Percentiles rank a stretch among this genome's conserved stretches.
Evolutionary conservation across 35 echinoderm and acorn worm species (phyloP).

Genomic region (Anneissia japonica): DNA sequence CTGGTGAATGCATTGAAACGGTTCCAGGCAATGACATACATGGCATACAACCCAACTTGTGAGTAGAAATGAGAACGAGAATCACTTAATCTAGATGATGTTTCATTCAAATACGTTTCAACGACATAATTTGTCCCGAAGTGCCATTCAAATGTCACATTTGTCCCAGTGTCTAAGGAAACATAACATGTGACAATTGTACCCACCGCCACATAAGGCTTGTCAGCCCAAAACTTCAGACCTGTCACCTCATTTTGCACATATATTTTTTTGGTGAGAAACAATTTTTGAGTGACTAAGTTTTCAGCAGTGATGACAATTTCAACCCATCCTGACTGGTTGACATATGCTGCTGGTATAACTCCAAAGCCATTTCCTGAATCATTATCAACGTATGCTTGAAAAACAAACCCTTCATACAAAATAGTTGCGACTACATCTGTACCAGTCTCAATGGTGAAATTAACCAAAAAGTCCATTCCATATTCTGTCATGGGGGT

Average conservation of each 20-base stretch:
- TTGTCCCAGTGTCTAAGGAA: slow-evolving; percentile 43
- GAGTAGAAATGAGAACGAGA: slow-evolving; percentile 51
- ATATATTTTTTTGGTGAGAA: slow-evolving; percentile 35
- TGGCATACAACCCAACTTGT: slow-evolving; percentile 56
- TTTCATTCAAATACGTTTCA: slow-evolving; percentile 17
- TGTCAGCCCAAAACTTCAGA: slow-evolving; percentile 49
- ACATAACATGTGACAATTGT: slow-evolving; percentile 41
- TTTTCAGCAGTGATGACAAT: slow-evolving; percentile 40
- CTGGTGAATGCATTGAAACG: slow-evolving; percentile 14
- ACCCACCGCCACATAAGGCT: slow-evolving; percentile 44
- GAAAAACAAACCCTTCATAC: slow-evolving; percentile 14
- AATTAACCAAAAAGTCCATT: slow-evolving; percentile 45
- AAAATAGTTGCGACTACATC: slow-evolving; percentile 28
- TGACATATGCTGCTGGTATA: slow-evolving; percentile 26
- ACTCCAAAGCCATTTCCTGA: slow-evolving; percentile 15
- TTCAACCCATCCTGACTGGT: slow-evolving; percentile 53
- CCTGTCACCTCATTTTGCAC: slow-evolving; percentile 50
- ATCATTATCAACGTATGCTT: slow-evolving; percentile 7
- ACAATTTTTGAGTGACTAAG: slow-evolving; percentile 43
- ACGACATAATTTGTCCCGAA: slow-evolving; percentile 58
- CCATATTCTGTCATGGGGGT: slow-evolving; percentile 36
- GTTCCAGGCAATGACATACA: slow-evolving; percentile 45
- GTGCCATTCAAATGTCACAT: slow-evolving; percentile 52
- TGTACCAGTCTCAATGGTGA: slow-evolving; percentile 45
- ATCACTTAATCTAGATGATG: background rate